Conservation (phyloP, 2,113 vertebrate genomes). For the Sceloporus tristichus region DNA sequence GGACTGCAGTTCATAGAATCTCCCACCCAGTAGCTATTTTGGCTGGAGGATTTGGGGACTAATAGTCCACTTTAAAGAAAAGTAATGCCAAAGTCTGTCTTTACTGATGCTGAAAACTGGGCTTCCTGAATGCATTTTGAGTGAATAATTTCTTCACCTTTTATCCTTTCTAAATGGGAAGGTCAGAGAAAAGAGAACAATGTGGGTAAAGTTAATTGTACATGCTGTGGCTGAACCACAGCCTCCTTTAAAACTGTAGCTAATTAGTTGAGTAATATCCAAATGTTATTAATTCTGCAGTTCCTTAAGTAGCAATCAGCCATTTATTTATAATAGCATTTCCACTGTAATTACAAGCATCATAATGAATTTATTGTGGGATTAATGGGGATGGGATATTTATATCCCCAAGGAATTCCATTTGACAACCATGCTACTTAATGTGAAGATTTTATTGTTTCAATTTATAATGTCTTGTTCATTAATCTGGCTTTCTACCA, state of each 20-base stretch:
- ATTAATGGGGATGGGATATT: conserved; percentile 51
- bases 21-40: too few species aligned
- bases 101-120: neutral
- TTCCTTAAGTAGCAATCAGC: conserved; percentile 52
- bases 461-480: conserved; percentile 37
- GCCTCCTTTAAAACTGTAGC: conserved; percentile 47
- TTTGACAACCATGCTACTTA: conserved; percentile 47
- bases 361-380: conserved; percentile 58
- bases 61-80: too few species aligned
- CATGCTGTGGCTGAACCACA: conserved; percentile 21
- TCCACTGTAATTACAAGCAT: conserved; percentile 61
- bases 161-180: neutral
- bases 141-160: neutral
- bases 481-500: conserved; percentile 43
- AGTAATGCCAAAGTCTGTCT: neutral
- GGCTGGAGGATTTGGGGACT: too few species aligned
- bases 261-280: conserved; percentile 62
- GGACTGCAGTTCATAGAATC: too few species aligned
- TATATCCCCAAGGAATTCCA: conserved; percentile 44
- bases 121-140: neutral
- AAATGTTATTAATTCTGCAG: conserved; percentile 57
- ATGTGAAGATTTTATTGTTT: conserved; percentile 29
- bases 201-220: conserved; percentile 1
- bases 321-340: conserved; percentile 58
- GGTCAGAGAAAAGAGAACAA: conserved; percentile 8